phyloP scores from a whole-genome alignment of 2,888 invertebrate species.

The Xiphydria camelus region DNA sequence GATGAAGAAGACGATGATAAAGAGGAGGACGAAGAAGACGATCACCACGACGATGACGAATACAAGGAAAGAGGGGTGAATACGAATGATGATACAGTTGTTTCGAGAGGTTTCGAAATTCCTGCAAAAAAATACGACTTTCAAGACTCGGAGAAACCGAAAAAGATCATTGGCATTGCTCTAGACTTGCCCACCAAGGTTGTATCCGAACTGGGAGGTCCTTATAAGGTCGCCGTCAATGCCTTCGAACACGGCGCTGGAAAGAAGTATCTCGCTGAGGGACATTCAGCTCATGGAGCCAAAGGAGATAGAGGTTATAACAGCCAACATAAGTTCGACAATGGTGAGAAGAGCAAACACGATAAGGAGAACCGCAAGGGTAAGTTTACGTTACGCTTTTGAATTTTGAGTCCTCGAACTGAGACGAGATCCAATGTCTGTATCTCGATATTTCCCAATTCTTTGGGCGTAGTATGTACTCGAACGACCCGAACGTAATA shows the following conservation, averaged over 20 bases:
- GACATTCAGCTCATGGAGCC: slow-evolving; percentile 61
- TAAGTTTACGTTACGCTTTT: too few relatives aligned
- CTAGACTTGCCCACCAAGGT: background rate
- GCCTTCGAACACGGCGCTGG: slow-evolving; percentile 55
- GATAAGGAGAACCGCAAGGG: slow-evolving; percentile 62
- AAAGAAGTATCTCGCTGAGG: slow-evolving; percentile 59
- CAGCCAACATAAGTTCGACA: slow-evolving; percentile 61
- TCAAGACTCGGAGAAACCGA: background rate
- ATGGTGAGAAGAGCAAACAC: slow-evolving; percentile 62
- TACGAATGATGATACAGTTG: background rate
- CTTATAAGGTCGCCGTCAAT: background rate
- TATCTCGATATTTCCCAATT: too few relatives aligned
- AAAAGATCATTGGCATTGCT: too few relatives aligned
- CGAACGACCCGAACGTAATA: slow-evolving; percentile 61
- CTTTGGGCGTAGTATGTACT: slow-evolving; percentile 60
- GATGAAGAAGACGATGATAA: slow-evolving; percentile 13
- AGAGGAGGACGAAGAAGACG: slow-evolving; percentile 17
- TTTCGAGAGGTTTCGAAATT: too few relatives aligned
- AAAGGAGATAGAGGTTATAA: slow-evolving; percentile 63
- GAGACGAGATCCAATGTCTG: too few relatives aligned
- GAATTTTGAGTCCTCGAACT: too few relatives aligned
- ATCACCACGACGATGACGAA: slow-evolving; percentile 17
- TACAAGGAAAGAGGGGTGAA: slow-evolving; percentile 13
- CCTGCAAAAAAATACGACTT: slow-evolving; percentile 4
- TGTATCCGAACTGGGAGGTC: slow-evolving; percentile 2